These are phyloP conservation scores for Chelmon rostratus DNA, from an alignment of 2,797 vertebrate species.

Conservation along the genomic window DNA sequence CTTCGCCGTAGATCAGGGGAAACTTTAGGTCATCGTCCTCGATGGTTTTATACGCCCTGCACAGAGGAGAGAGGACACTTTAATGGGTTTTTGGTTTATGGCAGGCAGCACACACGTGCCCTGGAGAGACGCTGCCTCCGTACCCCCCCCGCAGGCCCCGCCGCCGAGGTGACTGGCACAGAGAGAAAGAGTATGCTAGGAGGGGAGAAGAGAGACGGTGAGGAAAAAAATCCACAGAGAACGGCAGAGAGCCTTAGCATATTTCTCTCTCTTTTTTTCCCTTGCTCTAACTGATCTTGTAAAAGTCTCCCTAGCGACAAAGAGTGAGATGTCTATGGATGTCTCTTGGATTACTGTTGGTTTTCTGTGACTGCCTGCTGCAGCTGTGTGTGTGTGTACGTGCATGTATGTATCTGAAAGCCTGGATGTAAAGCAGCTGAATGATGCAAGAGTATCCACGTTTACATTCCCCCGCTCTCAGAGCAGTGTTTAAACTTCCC, in stretches of 20 bases:
- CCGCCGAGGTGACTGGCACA: conserved; percentile 43
- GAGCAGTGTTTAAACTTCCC: conserved; percentile 68
- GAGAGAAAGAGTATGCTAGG: conserved; percentile 22
- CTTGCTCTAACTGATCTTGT: conserved; percentile 26
- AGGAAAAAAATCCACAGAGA: conserved; percentile 18
- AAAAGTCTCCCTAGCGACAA: conserved; percentile 49
- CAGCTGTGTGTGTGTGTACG: conserved; percentile 14
- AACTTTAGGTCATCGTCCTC: conserved; percentile 99
- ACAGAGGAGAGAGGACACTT: conserved; percentile 66
- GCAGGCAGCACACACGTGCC: conserved; percentile 43
- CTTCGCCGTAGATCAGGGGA: conserved; percentile 98
- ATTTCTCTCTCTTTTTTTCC: background rate
- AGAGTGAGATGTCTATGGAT: conserved; percentile 28
- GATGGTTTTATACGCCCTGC: conserved; percentile 99
- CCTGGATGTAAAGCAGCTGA: conserved; percentile 54
- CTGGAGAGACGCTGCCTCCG: conserved; percentile 39
- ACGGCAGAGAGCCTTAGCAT: conserved; percentile 26
- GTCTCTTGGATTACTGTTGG: conserved; percentile 23
- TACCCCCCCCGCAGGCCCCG: conserved; percentile 24
- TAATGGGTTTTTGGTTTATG: conserved; percentile 67
- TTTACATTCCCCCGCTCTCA: conserved; percentile 60
- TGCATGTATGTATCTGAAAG: conserved; percentile 25
- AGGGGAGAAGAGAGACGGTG: conserved; percentile 7
- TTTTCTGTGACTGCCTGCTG: conserved; percentile 36
- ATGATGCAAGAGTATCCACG: conserved; percentile 68